Conservation (phyloP, 2,113 vertebrate genomes). For the Alectura lathami region DNA sequence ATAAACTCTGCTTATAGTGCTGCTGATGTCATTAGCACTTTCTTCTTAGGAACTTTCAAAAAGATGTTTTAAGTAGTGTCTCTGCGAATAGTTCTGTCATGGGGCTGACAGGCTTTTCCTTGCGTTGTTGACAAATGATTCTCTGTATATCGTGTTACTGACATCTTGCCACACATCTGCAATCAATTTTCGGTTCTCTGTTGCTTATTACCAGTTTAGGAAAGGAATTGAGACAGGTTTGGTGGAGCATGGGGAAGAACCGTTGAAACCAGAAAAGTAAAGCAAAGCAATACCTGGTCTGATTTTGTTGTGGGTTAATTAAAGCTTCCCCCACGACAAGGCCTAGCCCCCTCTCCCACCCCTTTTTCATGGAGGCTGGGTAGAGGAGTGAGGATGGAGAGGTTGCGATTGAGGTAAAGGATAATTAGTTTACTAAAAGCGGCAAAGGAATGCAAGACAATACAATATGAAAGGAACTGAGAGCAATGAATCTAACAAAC, state of each 20-base stretch:
- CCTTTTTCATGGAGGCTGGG: too few species aligned
- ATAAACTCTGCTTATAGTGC: not conserved
- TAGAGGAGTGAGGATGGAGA: too few species aligned
- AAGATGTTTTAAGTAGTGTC: constrained; percentile 1
- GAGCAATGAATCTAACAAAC: too few species aligned
- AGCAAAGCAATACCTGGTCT: not conserved
- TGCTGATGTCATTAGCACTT: not conserved
- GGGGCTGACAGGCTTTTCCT: not conserved
- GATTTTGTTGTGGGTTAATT: too few species aligned
- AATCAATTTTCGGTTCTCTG: constrained; percentile 65
- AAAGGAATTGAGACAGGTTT: constrained; percentile 22
- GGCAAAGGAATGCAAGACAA: too few species aligned
- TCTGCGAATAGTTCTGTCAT: constrained; percentile 10
- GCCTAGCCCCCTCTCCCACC: too few species aligned
- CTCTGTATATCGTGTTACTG: constrained; percentile 50
- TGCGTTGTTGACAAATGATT: constrained; percentile 60
- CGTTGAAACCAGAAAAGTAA: not conserved
- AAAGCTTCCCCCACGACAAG: too few species aligned
- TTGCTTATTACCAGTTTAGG: constrained; percentile 47
- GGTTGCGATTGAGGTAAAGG: too few species aligned
- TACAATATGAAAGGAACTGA: too few species aligned
- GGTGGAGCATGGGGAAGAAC: not conserved
- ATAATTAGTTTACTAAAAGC: too few species aligned
- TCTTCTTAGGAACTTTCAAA: not conserved
- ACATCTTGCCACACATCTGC: constrained; percentile 51